Conservation (phyloP, 2,113 vertebrate genomes). For the Ctenomys sociabilis region DNA sequence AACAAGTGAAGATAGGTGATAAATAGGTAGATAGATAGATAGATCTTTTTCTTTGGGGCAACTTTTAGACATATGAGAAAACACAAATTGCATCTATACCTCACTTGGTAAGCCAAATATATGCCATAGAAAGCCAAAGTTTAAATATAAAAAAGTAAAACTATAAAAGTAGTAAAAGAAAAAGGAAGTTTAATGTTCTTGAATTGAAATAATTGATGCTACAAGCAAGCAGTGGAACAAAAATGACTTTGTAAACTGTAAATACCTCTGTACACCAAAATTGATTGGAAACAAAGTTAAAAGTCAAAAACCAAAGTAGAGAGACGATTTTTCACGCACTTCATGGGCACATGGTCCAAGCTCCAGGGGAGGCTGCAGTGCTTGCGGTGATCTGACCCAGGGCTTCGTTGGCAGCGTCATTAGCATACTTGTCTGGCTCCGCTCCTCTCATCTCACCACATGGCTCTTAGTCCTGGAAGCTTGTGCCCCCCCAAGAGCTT, state of each 20-base stretch:
- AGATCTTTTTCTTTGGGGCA: not conserved
- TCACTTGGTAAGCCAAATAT: slow-evolving; percentile 14
- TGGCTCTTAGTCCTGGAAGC: not conserved
- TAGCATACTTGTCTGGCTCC: not conserved
- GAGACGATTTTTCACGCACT: not conserved
- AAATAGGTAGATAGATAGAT: not conserved
- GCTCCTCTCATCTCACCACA: accelerated
- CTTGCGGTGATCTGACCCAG: not conserved
- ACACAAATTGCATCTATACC: not conserved
- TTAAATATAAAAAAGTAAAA: slow-evolving; percentile 41
- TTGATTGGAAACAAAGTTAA: slow-evolving; percentile 11
- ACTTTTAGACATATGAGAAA: not conserved
- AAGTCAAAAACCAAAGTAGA: not conserved
- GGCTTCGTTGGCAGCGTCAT: not conserved
- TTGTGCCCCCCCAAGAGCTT: too few species aligned
- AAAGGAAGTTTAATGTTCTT: slow-evolving; percentile 47
- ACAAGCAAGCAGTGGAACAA: slow-evolving; percentile 4
- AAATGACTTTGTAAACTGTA: not conserved
- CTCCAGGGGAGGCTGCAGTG: not conserved
- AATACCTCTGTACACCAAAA: not conserved
- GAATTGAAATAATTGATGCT: slow-evolving; percentile 19
- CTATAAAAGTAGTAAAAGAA: not conserved
- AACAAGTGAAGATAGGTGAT: too few species aligned
- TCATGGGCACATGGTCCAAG: not conserved
- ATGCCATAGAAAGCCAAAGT: not conserved